Conservation (phyloP, 2,888 invertebrate genomes). For the Pachymerium ferrugineum region DNA sequence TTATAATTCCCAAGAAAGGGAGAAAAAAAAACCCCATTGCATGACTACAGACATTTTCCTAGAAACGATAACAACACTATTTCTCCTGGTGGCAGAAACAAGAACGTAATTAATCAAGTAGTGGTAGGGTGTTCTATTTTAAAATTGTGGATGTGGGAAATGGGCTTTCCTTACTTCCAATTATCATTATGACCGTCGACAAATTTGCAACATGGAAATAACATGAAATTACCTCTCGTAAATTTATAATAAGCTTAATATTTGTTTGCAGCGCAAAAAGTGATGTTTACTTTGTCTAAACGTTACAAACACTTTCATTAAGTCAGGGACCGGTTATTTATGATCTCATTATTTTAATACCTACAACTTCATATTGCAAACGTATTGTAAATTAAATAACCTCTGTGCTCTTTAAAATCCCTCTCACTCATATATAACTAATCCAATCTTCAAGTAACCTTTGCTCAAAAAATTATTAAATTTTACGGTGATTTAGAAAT, state of each 20-base stretch:
- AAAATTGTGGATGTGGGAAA: neutral
- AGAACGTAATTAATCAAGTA: neutral
- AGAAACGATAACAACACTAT: no score
- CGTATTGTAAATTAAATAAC: constrained; percentile 5
- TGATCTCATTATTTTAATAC: constrained; percentile 20
- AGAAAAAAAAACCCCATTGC: no score
- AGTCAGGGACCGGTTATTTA: neutral
- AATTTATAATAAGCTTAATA: constrained; percentile 11
- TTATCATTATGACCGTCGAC: constrained; percentile 7
- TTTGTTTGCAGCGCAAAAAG: neutral
- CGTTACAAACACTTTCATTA: constrained; percentile 1
- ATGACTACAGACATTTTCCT: no score
- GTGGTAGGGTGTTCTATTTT: neutral
- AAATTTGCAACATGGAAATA: constrained; percentile 17
- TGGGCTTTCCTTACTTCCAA: neutral
- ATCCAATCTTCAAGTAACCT: neutral
- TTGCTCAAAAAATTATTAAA: neutral
- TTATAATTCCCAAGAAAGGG: no score
- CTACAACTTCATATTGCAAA: constrained; percentile 15
- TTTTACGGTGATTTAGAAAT: no score
- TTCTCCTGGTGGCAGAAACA: neutral
- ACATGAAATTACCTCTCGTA: neutral
- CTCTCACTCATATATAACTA: neutral
- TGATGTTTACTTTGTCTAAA: neutral
- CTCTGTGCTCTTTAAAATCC: constrained; percentile 11